Evolutionary conservation across 1,140 invertebrate species (phyloP).

Genomic region (Neomicropteryx cornuta): DNA sequence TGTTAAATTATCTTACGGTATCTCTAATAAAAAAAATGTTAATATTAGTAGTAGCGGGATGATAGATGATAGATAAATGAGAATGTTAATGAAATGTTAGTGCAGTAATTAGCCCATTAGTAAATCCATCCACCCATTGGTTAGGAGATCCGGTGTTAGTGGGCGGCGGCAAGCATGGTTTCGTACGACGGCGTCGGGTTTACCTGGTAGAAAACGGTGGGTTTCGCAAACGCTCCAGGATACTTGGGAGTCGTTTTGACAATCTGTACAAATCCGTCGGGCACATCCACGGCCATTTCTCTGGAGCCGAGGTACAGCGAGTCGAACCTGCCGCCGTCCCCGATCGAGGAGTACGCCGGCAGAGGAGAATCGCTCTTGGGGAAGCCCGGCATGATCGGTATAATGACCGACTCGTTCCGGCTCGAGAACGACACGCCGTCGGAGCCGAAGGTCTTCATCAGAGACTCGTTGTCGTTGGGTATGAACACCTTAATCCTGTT

Average conservation of each 20-base stretch:
- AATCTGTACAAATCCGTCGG: conserved; percentile 62
- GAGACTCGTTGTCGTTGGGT: conserved; percentile 34
- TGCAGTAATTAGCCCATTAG: no score
- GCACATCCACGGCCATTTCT: conserved; percentile 65
- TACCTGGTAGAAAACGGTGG: conserved; percentile 30
- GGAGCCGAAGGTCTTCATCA: conserved; percentile 29
- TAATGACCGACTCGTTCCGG: conserved; percentile 34
- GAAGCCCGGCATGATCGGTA: conserved; percentile 25
- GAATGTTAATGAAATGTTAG: no score
- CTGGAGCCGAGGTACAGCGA: conserved; percentile 43
- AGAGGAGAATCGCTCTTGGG: conserved; percentile 15
- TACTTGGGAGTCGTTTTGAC: conserved; percentile 64
- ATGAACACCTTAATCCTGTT: conserved; percentile 37
- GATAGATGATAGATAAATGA: background rate
- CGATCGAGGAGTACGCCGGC: conserved; percentile 30
- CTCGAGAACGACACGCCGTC: conserved; percentile 33
- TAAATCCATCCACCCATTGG: no score
- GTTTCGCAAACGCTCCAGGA: conserved; percentile 42
- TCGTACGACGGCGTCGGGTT: no score
- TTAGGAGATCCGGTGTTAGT: conserved; percentile 4
- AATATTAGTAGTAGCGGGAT: background rate
- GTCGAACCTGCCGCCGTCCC: conserved; percentile 30
- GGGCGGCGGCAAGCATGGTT: conserved; percentile 10
- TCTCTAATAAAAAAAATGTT: background rate
- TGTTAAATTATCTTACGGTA: no score